Conservation (phyloP, 2,888 invertebrate species). For the Stenodera caucasica region DNA sequence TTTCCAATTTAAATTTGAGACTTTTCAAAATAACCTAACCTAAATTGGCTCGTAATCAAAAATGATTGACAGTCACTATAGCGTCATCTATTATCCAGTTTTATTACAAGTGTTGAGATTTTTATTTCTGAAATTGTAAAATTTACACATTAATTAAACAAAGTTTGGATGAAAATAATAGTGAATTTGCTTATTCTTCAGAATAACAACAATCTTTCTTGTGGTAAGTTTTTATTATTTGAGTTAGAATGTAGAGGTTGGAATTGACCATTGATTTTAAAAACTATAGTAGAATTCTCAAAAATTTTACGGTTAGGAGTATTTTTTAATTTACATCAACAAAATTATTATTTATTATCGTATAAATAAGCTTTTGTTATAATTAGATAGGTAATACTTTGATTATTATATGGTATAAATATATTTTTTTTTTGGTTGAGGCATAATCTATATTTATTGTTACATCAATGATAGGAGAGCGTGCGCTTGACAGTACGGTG, state of each 20-base stretch:
- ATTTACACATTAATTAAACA: neutral
- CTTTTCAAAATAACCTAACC: neutral
- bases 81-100: neutral
- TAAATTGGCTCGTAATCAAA: neutral
- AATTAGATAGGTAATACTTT: too few species aligned
- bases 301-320: too few species aligned
- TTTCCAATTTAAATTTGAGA: neutral
- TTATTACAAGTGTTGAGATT: neutral
- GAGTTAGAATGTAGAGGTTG: neutral
- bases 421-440: neutral
- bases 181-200: neutral
- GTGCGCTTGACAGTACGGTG: neutral
- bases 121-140: neutral
- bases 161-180: neutral
- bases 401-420: too few species aligned
- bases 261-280: slow-evolving; percentile 1
- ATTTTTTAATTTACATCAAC: neutral
- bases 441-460: neutral
- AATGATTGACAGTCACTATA: neutral
- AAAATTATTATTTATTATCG: too few species aligned
- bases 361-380: too few species aligned
- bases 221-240: neutral
- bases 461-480: neutral
- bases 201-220: neutral
- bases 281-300: neutral